Evolutionary conservation across 2,797 vertebrate species (phyloP).

Genomic region (Gymnoscopelus braueri): DNA sequence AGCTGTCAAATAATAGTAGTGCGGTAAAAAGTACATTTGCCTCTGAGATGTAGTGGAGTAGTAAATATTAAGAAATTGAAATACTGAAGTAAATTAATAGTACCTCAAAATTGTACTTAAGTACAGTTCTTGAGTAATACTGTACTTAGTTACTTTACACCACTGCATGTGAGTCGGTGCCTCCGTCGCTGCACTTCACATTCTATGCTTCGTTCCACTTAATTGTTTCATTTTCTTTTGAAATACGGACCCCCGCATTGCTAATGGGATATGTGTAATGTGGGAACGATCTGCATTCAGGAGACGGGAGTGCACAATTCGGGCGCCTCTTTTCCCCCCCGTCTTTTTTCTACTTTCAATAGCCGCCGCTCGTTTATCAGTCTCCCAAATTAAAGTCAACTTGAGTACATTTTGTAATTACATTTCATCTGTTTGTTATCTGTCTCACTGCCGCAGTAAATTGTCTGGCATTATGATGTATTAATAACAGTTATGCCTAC

Average conservation of each 20-base stretch:
- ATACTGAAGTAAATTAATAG: too few species aligned
- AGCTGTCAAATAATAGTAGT: too few species aligned
- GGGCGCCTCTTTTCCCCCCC: background rate
- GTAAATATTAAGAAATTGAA: too few species aligned
- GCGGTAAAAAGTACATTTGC: too few species aligned
- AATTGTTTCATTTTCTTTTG: constrained; percentile 23
- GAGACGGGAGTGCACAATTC: constrained; percentile 2
- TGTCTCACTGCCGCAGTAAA: constrained; percentile 45
- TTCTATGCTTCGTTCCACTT: constrained; percentile 10
- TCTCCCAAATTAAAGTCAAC: constrained; percentile 44
- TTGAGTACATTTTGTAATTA: constrained; percentile 59
- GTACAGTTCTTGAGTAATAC: too few species aligned
- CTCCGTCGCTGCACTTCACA: background rate
- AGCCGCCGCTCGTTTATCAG: constrained; percentile 48
- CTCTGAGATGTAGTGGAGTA: too few species aligned
- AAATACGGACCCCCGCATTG: constrained; percentile 11
- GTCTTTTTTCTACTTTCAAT: constrained; percentile 13
- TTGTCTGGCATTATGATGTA: constrained; percentile 54
- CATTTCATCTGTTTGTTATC: constrained; percentile 57
- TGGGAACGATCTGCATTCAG: constrained; percentile 22
- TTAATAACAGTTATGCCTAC: constrained; percentile 56
- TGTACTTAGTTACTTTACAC: too few species aligned
- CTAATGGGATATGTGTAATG: constrained; percentile 8
- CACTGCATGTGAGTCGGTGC: background rate
- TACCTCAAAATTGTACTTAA: too few species aligned